Percentiles rank a stretch among this genome's conserved stretches.
Evolutionary conservation across 2,113 vertebrate genomes (phyloP).

Genomic region (Xerus inauris): DNA sequence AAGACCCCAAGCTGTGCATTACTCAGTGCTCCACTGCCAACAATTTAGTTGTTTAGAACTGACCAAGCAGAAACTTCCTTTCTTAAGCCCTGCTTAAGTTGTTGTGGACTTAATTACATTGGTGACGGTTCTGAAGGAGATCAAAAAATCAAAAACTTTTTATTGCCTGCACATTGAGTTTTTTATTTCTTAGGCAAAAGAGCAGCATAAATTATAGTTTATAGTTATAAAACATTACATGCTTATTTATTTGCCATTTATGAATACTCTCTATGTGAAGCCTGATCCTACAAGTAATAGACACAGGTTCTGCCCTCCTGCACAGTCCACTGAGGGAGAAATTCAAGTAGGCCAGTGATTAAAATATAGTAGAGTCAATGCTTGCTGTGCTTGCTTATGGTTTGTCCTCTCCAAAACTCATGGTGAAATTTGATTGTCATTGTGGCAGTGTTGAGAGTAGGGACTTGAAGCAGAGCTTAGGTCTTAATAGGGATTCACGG

Average conservation of each 20-base stretch:
- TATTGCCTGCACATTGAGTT: background rate
- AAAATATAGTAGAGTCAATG: background rate
- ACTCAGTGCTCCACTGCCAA: background rate
- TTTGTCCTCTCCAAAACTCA: background rate
- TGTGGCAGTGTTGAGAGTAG: background rate
- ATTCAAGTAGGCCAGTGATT: background rate
- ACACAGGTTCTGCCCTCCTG: background rate
- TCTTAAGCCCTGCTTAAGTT: background rate
- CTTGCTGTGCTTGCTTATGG: background rate
- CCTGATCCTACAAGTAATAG: background rate
- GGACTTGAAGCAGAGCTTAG: too few relatives aligned
- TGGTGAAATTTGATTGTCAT: background rate
- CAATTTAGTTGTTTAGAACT: background rate
- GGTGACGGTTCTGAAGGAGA: background rate
- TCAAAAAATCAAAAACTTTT: background rate
- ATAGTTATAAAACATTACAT: background rate
- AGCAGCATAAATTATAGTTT: background rate
- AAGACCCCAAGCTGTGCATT: background rate
- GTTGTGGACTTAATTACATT: background rate
- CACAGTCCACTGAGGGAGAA: background rate
- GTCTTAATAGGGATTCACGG: background rate
- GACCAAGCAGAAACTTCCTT: constrained; percentile 3
- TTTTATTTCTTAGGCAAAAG: constrained; percentile 20
- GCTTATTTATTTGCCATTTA: background rate
- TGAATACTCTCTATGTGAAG: background rate